phyloP scores from a whole-genome alignment of 1,140 invertebrate species.

The Leptinotarsa defecta region DNA sequence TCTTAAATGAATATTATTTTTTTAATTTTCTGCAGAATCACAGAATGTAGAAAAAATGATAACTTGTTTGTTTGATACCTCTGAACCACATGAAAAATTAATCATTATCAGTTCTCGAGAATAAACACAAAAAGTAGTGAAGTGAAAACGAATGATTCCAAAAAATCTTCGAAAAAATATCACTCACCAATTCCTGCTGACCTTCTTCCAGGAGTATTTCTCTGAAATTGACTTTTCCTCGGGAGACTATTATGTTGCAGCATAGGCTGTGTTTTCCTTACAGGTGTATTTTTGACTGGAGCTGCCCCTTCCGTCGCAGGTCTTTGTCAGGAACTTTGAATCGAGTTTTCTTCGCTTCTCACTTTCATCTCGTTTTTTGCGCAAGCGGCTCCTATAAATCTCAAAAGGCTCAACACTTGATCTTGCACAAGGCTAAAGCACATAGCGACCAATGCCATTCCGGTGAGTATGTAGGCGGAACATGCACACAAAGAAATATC shows the following conservation, averaged over 20 bases:
- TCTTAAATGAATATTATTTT: too few relatives aligned
- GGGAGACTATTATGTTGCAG: constrained; percentile 66
- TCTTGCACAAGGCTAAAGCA: constrained; percentile 96
- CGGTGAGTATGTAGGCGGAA: constrained; percentile 88
- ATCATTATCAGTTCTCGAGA: too few relatives aligned
- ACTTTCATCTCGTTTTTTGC: constrained; percentile 42
- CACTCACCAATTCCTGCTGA: constrained; percentile 60
- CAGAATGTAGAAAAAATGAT: too few relatives aligned
- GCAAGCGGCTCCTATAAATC: constrained; percentile 47
- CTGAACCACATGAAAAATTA: too few relatives aligned
- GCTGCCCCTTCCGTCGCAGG: constrained; percentile 60
- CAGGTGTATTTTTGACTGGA: constrained; percentile 53
- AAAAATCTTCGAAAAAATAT: too few relatives aligned
- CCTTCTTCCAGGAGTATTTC: constrained; percentile 66
- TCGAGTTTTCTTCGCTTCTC: constrained; percentile 63
- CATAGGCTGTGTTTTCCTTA: constrained; percentile 59
- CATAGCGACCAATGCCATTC: constrained; percentile 95
- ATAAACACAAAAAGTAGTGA: too few relatives aligned
- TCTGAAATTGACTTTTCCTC: constrained; percentile 66
- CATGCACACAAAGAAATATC: constrained; percentile 79
- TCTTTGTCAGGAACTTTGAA: constrained; percentile 69
- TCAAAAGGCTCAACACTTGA: constrained; percentile 61
- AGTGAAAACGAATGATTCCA: too few relatives aligned
- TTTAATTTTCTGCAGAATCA: too few relatives aligned
- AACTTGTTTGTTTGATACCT: too few relatives aligned